phyloP scores from a whole-genome alignment of 2,888 invertebrate genomes.

The Himalopsyche kuldschensis region DNA sequence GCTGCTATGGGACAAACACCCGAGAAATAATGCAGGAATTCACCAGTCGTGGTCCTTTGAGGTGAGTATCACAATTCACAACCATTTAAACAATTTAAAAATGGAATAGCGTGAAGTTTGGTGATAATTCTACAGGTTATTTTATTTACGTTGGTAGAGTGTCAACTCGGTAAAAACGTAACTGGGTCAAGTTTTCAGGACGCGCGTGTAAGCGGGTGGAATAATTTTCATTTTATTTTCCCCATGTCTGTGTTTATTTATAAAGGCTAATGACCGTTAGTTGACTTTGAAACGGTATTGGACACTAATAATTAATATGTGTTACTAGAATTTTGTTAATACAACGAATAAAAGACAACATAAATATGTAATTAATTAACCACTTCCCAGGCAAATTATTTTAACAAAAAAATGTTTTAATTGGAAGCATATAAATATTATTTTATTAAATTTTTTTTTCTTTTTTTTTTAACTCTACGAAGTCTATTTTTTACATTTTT shows the following conservation, averaged over 20 bases:
- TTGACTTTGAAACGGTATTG: background rate
- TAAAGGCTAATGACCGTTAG: background rate
- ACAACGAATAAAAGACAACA: slow-evolving; percentile 20
- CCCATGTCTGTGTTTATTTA: background rate
- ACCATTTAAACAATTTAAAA: background rate
- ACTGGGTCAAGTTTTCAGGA: slow-evolving; percentile 17
- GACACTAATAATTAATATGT: background rate
- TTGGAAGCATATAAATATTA: too few species aligned
- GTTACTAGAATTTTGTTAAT: slow-evolving; percentile 19
- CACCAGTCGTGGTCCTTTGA: slow-evolving; percentile 54
- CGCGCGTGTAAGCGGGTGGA: background rate
- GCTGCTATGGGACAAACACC: slow-evolving; percentile 71
- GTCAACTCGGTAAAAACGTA: slow-evolving; percentile 2
- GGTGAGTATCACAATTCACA: slow-evolving; percentile 45
- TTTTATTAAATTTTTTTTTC: too few species aligned
- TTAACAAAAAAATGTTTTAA: too few species aligned
- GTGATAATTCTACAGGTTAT: slow-evolving; percentile 19
- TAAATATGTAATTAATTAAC: too few species aligned
- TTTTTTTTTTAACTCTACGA: too few species aligned
- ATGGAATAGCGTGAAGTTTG: background rate
- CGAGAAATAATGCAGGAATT: slow-evolving; percentile 67
- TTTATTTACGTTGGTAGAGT: slow-evolving; percentile 2
- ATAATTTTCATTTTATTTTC: background rate
- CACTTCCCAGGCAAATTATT: too few species aligned
- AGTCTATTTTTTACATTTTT: too few species aligned